phyloP scores from a whole-genome alignment of 2,113 vertebrate genomes.

The Engystomops pustulosus region DNA sequence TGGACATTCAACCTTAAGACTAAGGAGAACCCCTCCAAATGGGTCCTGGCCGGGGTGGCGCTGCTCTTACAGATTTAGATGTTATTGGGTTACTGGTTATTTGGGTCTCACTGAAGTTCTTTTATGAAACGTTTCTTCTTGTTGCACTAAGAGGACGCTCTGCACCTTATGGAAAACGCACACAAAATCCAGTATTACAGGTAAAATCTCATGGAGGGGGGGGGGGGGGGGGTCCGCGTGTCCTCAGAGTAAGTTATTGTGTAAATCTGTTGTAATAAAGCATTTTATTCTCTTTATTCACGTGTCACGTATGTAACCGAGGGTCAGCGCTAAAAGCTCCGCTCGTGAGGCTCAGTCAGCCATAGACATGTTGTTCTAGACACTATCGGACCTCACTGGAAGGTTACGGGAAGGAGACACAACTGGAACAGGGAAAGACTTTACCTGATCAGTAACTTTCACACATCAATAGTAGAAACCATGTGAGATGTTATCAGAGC shows the following conservation, averaged over 20 bases:
- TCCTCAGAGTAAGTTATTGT: no score
- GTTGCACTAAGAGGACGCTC: constrained; percentile 1
- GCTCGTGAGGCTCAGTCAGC: no score
- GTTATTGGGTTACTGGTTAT: background rate
- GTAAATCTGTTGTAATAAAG: background rate
- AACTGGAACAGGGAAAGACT: no score
- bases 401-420: no score
- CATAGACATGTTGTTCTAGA: no score
- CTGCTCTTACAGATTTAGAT: constrained; percentile 85
- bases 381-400: no score
- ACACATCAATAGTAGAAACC: no score
- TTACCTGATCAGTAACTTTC: no score
- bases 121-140: background rate
- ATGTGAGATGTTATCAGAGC: no score
- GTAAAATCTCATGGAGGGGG: no score
- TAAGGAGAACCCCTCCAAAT: constrained; percentile 88
- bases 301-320: background rate
- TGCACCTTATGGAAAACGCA: background rate
- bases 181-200: background rate
- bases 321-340: no score
- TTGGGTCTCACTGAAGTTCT: background rate
- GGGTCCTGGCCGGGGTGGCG: constrained; percentile 91
- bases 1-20: constrained; percentile 96
- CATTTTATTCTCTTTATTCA: background rate
- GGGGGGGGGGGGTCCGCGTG: no score